These are phyloP conservation scores for Glossosoma conforme DNA, from an alignment of 1,140 invertebrate species.

Conservation along the genomic window DNA sequence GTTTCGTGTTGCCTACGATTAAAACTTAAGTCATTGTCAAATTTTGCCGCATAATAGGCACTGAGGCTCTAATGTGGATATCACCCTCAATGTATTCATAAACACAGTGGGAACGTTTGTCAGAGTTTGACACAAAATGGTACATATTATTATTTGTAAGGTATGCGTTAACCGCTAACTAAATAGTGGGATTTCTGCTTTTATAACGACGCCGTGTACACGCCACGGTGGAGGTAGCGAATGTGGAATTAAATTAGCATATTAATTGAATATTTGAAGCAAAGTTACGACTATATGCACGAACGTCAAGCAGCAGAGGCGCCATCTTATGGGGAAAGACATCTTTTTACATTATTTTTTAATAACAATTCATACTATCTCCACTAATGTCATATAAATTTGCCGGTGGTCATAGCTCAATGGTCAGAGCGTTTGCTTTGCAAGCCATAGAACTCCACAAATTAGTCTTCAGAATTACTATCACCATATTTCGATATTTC, in stretches of 20 bases:
- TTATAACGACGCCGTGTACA: conserved; percentile 27
- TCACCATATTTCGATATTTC: no score
- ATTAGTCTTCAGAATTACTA: no score
- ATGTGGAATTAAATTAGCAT: conserved; percentile 33
- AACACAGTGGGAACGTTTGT: conserved; percentile 11
- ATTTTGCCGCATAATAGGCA: conserved; percentile 19
- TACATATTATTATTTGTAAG: conserved; percentile 21
- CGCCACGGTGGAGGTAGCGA: conserved; percentile 15
- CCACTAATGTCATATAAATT: no score
- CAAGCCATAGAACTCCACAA: no score
- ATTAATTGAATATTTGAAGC: conserved; percentile 33
- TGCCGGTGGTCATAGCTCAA: no score
- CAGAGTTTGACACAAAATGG: conserved; percentile 10
- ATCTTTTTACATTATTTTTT: background rate
- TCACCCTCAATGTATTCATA: conserved; percentile 15
- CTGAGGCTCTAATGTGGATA: conserved; percentile 18
- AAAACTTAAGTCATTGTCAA: no score
- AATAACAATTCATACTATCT: background rate
- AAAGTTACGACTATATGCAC: conserved; percentile 22
- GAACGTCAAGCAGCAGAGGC: conserved; percentile 14
- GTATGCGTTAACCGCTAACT: conserved; percentile 31
- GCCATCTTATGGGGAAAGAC: conserved; percentile 6
- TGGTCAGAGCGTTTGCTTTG: no score
- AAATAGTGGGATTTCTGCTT: conserved; percentile 32
- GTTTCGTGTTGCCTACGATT: no score